These are phyloP conservation scores for Neelides sp. DNA, from an alignment of 1,140 invertebrate genomes.

Conservation along the genomic window DNA sequence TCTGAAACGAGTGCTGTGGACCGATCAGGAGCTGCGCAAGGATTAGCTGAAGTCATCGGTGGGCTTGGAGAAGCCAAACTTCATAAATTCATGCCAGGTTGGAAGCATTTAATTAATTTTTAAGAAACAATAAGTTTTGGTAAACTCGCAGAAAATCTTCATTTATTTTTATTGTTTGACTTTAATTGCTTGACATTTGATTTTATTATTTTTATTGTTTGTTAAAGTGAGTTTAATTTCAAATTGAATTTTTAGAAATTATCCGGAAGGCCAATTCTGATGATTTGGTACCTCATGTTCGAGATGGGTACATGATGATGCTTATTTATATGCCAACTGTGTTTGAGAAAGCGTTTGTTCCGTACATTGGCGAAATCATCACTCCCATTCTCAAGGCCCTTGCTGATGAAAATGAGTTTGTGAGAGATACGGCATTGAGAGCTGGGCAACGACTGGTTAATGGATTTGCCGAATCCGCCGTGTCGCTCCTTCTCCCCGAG, in stretches of 20 bases:
- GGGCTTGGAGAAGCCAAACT: constrained; percentile 89
- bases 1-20: constrained; percentile 92
- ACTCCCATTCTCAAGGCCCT: constrained; percentile 94
- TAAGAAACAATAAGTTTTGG: no score
- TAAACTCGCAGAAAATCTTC: no score
- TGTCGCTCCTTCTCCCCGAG: constrained; percentile 82
- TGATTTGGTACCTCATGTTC: constrained; percentile 92
- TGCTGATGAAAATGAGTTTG: constrained; percentile 98
- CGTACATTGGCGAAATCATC: constrained; percentile 94
- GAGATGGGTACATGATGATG: constrained; percentile 99
- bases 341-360: constrained; percentile 77
- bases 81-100: constrained; percentile 86
- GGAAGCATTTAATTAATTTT: no score
- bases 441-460: constrained; percentile 96
- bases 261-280: constrained; percentile 85
- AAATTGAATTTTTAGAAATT: constrained; percentile 51
- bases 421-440: constrained; percentile 87
- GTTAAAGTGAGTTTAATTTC: constrained; percentile 2
- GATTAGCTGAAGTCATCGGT: constrained; percentile 83
- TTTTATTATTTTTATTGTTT: background rate
- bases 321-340: constrained; percentile 98
- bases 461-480: constrained; percentile 90
- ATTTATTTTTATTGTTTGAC: no score
- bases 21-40: constrained; percentile 94
- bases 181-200: background rate